Evolutionary conservation across 2,797 vertebrate genomes (phyloP).

Genomic region (Chelon auratus): DNA sequence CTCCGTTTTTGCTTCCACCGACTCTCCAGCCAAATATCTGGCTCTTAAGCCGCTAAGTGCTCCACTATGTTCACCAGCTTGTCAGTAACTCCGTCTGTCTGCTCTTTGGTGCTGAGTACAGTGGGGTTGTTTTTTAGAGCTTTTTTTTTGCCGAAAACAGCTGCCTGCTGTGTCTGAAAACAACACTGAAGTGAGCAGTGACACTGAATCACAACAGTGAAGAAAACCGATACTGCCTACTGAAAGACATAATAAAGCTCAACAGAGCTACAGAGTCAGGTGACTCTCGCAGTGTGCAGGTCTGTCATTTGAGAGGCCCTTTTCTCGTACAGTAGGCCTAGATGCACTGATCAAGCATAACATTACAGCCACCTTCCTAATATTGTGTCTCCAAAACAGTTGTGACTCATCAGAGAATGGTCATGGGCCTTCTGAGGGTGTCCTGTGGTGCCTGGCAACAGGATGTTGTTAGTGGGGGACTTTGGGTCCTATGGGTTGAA

Average conservation of each 20-base stretch:
- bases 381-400: too few species aligned
- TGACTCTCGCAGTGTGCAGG: not conserved
- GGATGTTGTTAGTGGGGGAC: too few species aligned
- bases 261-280: not conserved
- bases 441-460: too few species aligned
- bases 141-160: not conserved
- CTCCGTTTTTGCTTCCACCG: conserved; percentile 10
- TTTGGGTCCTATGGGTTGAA: too few species aligned
- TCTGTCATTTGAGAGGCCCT: not conserved
- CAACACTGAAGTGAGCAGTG: conserved; percentile 1
- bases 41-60: not conserved
- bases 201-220: conserved; percentile 2
- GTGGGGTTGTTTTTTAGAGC: not conserved
- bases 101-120: not conserved
- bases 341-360: too few species aligned
- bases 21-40: not conserved
- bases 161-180: conserved; percentile 9
- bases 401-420: too few species aligned
- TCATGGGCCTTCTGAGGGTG: too few species aligned
- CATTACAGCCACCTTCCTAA: too few species aligned
- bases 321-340: not conserved
- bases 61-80: not conserved
- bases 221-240: conserved; percentile 14
- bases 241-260: conserved; percentile 10
- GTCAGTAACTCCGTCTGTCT: not conserved